A percentile compares a stretch with the other conserved stretches of the same genome.
These are phyloP conservation scores for Akabosia matsudoensis DNA, from an alignment of 1,140 invertebrate genomes.

Conservation along the genomic window DNA sequence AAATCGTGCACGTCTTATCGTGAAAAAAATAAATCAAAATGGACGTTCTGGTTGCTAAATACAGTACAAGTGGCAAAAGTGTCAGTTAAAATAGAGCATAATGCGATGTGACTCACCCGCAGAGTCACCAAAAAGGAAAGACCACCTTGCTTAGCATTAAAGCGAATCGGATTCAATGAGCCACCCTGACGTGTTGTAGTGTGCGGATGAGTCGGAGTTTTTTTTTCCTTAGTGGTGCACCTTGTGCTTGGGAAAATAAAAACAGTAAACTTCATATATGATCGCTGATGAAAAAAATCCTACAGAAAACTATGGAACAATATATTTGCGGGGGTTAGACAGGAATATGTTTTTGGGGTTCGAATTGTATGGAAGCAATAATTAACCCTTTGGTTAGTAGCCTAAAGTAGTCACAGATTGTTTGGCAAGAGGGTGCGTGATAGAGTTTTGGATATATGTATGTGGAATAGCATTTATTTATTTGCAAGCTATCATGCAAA, in stretches of 20 bases:
- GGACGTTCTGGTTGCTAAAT: not conserved
- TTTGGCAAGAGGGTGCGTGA: too few species aligned
- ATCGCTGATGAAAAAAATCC: not conserved
- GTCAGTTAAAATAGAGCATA: constrained; percentile 5
- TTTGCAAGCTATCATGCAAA: too few species aligned
- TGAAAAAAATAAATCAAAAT: not conserved
- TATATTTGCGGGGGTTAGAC: not conserved
- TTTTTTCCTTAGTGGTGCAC: not conserved
- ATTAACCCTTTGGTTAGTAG: too few species aligned
- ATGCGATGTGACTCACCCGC: constrained; percentile 18
- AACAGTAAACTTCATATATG: not conserved
- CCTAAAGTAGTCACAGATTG: too few species aligned
- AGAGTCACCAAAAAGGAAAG: constrained; percentile 9
- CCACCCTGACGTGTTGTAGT: not conserved
- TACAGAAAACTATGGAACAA: not conserved
- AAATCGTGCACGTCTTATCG: constrained; percentile 11
- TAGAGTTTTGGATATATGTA: too few species aligned
- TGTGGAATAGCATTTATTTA: too few species aligned
- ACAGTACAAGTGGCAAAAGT: not conserved
- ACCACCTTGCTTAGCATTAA: constrained; percentile 11
- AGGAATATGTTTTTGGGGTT: not conserved
- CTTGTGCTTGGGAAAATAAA: not conserved
- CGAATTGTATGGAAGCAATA: not conserved
- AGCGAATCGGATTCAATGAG: constrained; percentile 1
- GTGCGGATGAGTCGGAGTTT: not conserved